These are phyloP conservation scores for Etia nguti DNA, from an alignment of 2,113 vertebrate genomes.

Conservation along the genomic window DNA sequence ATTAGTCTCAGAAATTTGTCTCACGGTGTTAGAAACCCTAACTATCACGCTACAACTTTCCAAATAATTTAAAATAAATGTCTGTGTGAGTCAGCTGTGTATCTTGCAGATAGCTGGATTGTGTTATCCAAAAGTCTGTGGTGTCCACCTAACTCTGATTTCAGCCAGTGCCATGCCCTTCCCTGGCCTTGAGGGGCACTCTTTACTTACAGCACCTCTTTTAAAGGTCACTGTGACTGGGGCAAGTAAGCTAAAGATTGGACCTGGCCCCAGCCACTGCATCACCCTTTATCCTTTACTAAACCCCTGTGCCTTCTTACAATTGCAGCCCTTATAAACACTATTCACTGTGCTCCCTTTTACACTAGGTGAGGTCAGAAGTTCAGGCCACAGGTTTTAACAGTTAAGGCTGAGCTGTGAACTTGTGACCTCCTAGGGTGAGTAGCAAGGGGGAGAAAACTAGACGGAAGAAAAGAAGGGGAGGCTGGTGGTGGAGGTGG, in stretches of 20 bases:
- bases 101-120: background rate
- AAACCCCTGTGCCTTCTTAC: conserved; percentile 43
- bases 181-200: conserved; percentile 47
- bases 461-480: conserved; percentile 27
- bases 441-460: conserved; percentile 19
- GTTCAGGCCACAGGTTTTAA: conserved; percentile 74
- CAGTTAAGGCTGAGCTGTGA: conserved; percentile 72
- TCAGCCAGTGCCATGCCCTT: background rate
- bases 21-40: background rate
- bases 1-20: conserved; percentile 5
- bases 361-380: conserved; percentile 74
- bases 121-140: background rate
- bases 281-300: background rate
- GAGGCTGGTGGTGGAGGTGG: background rate
- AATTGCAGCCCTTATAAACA: conserved; percentile 62
- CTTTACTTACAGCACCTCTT: background rate
- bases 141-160: background rate
- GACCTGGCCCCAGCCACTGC: background rate
- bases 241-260: background rate
- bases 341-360: conserved; percentile 48
- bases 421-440: conserved; percentile 73
- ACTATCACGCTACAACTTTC: background rate
- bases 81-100: background rate
- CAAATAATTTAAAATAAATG: background rate
- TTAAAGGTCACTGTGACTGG: conserved; percentile 14